Evolutionary conservation across 2,113 vertebrate genomes (phyloP), one percentile per base, ranked within the genome.

Genomic region (Lontra canadensis): DNA sequence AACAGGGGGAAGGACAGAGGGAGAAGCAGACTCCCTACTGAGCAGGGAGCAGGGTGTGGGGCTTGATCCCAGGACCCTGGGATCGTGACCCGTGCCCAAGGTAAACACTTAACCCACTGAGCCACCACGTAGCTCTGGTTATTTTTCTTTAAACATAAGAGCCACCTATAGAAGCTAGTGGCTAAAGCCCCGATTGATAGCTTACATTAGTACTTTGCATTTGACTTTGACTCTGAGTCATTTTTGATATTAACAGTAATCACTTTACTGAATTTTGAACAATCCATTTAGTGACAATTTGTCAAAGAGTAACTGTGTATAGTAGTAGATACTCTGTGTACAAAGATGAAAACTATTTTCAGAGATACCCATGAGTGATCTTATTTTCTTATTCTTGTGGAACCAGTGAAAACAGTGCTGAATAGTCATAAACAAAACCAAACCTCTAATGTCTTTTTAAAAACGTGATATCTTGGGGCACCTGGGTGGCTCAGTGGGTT

Each of bases 191-290:
- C 26, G 11, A 52, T 71, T 76, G 85, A 81, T 93, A 93, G 76
- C 57, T 96, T 95, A 44, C 49, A 85, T 76, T 86, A 91, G 94
- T 17, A 31, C 86, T 87, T 76, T 86, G 57, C 73, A 34, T 91
- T 97, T 96, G 91, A 86, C 76, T 94, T 85, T 95, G 9, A 18
- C 84, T 80, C 23, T 90, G 49, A 94, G 90, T 95, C 80, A 67
- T 78, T 90, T 95, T 80, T 94, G 63, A 65, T 49, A 36, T 78
- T 80, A 84, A 42, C 42, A 44, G 76, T 88, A 88, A 90, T 95
- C 34, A 81, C 90, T 83, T 93, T 84, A 88, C 57, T 86, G 59
- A 81, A 29, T 67, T 44, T 47, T 88, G 10, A 69, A n/a, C 55
- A 79, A 42, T 85, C 26, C 12, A 94, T 63, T 71, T 69, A 49